These are phyloP conservation scores for Anarrhichthys ocellatus DNA, from an alignment of 2,113 vertebrate genomes.

Conservation along the genomic window DNA sequence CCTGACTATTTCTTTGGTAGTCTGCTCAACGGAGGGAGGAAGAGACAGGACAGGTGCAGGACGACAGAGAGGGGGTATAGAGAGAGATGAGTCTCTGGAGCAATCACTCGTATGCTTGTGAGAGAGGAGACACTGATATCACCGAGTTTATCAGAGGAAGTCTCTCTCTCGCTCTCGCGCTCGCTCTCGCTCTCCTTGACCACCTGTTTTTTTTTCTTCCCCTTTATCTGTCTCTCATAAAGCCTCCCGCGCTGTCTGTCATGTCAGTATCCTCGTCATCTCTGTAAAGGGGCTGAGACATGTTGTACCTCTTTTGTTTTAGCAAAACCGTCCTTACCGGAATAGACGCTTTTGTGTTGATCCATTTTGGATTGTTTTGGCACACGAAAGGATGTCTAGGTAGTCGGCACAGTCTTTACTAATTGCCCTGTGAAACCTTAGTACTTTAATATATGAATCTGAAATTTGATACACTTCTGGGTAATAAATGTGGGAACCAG, in stretches of 20 bases:
- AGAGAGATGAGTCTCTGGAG: slow-evolving; percentile 17
- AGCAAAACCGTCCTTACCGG: not conserved
- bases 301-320: not conserved
- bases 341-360: not conserved
- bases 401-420: not conserved
- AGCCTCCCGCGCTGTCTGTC: not conserved
- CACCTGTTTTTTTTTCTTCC: not conserved
- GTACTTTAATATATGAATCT: not conserved
- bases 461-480: not conserved
- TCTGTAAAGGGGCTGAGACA: not conserved
- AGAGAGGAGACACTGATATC: slow-evolving; percentile 22
- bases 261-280: not conserved
- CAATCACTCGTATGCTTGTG: slow-evolving; percentile 15
- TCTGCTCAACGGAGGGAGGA: not conserved
- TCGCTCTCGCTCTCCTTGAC: slow-evolving; percentile 1
- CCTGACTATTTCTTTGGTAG: slow-evolving; percentile 39
- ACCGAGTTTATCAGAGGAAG: slow-evolving; percentile 18
- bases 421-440: not conserved
- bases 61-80: not conserved
- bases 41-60: slow-evolving; percentile 23
- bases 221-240: not conserved
- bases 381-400: not conserved
- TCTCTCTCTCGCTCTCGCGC: not conserved
- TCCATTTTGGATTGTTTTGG: not conserved
- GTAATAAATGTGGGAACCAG: not conserved